A percentile compares a stretch with the other conserved stretches of the same genome.
phyloP scores from a whole-genome alignment of 2,888 invertebrate species.

The Harpalus rubripes region DNA sequence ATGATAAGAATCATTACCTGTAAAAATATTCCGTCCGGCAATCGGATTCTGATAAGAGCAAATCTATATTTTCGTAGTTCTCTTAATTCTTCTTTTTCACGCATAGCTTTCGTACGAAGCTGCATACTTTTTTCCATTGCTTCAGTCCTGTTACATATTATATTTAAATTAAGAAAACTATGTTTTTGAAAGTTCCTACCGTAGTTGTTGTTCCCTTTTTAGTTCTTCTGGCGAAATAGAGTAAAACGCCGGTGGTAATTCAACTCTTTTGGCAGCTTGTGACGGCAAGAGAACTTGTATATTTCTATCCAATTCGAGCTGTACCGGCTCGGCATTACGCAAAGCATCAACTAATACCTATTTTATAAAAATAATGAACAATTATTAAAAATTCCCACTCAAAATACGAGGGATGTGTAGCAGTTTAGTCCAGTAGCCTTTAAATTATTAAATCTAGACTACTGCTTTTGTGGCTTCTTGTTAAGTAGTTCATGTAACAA shows the following conservation, averaged over 20 bases:
- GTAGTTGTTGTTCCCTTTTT: conserved; percentile 88
- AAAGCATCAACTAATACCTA: conserved; percentile 88
- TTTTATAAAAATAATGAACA: conserved; percentile 72
- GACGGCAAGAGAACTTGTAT: conserved; percentile 90
- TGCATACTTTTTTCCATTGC: conserved; percentile 89
- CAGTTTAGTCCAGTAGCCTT: no score
- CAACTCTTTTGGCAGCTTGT: conserved; percentile 83
- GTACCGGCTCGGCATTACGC: conserved; percentile 88
- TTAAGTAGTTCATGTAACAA: no score
- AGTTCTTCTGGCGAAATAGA: conserved; percentile 89
- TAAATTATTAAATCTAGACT: no score
- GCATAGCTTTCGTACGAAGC: conserved; percentile 95
- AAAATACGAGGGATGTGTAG: not conserved
- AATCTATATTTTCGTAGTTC: conserved; percentile 91
- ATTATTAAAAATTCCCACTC: conserved; percentile 66
- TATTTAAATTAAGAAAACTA: not conserved
- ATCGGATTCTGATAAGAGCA: conserved; percentile 90
- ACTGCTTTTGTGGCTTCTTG: no score
- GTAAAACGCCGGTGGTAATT: conserved; percentile 92
- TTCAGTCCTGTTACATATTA: conserved; percentile 80
- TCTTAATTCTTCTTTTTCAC: conserved; percentile 91
- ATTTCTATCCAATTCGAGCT: conserved; percentile 91
- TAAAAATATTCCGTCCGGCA: conserved; percentile 91
- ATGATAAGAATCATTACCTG: conserved; percentile 80
- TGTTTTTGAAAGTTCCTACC: conserved; percentile 76